These are phyloP conservation scores for Hypotaenidia okinawae DNA, from an alignment of 2,797 vertebrate species.

Conservation along the genomic window DNA sequence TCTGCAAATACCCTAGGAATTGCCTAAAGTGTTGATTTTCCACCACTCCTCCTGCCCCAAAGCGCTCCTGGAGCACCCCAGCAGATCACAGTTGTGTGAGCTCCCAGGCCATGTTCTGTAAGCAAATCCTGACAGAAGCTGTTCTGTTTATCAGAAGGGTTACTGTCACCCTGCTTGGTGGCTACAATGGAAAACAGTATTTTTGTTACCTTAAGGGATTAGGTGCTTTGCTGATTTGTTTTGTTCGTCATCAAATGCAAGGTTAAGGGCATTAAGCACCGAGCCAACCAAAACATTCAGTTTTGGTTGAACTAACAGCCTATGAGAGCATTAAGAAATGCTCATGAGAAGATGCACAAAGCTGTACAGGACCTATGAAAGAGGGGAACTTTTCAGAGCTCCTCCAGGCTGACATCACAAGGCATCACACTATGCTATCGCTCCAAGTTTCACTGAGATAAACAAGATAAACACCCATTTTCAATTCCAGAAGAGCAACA, in stretches of 20 bases:
- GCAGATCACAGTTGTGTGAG: neutral
- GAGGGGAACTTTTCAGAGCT: neutral
- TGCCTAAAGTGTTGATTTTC: neutral
- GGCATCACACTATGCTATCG: neutral
- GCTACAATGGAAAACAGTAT: neutral
- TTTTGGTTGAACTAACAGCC: neutral
- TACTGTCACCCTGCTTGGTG: neutral
- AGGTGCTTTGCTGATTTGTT: neutral
- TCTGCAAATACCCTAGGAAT: neutral
- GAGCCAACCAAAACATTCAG: neutral
- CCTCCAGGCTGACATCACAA: neutral
- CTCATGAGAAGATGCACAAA: neutral
- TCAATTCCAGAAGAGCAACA: neutral
- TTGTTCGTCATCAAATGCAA: neutral
- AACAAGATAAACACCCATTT: neutral
- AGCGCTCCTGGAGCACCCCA: too few relatives aligned
- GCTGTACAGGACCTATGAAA: neutral
- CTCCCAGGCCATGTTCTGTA: neutral
- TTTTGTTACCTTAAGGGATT: neutral
- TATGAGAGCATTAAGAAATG: neutral
- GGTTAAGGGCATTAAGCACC: neutral
- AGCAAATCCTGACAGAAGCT: neutral
- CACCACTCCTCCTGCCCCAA: neutral
- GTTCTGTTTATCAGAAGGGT: neutral
- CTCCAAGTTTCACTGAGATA: neutral